Evolutionary conservation across 2,888 invertebrate genomes (phyloP), one percentile per base, ranked within the genome.

Genomic region (Meteorus colon): DNA sequence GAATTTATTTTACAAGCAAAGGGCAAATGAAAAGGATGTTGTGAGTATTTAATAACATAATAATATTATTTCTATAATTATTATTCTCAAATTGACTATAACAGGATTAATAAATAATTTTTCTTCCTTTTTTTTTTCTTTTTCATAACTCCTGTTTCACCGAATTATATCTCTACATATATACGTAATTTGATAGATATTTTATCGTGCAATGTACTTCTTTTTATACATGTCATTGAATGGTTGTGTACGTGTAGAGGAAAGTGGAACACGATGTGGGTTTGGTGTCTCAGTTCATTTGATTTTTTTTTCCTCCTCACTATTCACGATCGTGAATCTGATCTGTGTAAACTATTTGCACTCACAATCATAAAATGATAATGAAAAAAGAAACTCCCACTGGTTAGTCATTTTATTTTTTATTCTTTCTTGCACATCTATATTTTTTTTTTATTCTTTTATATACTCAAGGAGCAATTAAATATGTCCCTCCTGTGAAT

Each of bases 11-110:
- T 80, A 27, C 79, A 82, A 77, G 83, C 87, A 84, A 83, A 69
- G 82, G 37, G 78, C 79, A n/a, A 73, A 75, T 48, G 84, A 86
- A 77, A 88, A 86, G 79, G 84, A 86, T 75, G 81, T 69, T 81
- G 88, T 88, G 77, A 87, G 88, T 87, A 77, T 27, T 60, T 0
- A 19, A 24, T 41, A 41, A 41, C 41, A 41, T 41, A 12, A 41
- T 12, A 41, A 41, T 12, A 12, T 41, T 41, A 12, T 41, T 41
- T 12, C 8, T 12, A 12, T 10, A 41, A 41, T 41, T 41, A 41
- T 41, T 41, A 41, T 41, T 41, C 8, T 41, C 8, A 2, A 8
- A 41, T 8, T 41, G n/a, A 24, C 24, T n/a, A 55, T 55, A 19
- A 19, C 8, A 19, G 4, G 8, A 55, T 55, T 1, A 55, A 55